Evolutionary conservation across 2,113 vertebrate species (phyloP).

Genomic region (Grammomys surdaster): DNA sequence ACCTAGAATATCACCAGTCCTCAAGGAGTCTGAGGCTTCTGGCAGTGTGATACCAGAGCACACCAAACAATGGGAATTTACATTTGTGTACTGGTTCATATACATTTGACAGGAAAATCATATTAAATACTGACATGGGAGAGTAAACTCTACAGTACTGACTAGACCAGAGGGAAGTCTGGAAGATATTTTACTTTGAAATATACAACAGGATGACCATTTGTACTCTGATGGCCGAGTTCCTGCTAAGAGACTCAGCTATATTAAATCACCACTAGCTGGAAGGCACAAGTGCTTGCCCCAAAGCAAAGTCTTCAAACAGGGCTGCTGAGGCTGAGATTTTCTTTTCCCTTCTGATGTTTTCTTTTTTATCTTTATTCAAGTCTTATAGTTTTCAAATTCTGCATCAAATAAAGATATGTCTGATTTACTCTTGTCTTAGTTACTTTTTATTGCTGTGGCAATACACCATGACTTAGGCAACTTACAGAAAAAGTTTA

Average conservation of each 20-base stretch:
- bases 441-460: background rate
- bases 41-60: background rate
- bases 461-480: background rate
- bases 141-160: background rate
- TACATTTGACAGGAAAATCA: background rate
- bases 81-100: background rate
- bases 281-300: background rate
- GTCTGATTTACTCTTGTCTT: slow-evolving; percentile 5
- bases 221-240: background rate
- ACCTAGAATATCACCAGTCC: background rate
- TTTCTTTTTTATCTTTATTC: background rate
- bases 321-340: background rate
- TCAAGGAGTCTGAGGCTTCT: background rate
- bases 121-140: background rate
- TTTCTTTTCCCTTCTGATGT: background rate
- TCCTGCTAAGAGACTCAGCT: slow-evolving; percentile 7
- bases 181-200: background rate
- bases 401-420: background rate
- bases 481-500: background rate
- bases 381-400: slow-evolving; percentile 4
- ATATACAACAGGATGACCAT: background rate
- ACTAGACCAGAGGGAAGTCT: background rate
- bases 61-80: background rate
- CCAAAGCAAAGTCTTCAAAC: background rate
- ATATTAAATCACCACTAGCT: slow-evolving; percentile 3